Base-by-base conservation (phyloP, 2,113 vertebrate species). In the Epinephelus cyanopodus region DNA sequence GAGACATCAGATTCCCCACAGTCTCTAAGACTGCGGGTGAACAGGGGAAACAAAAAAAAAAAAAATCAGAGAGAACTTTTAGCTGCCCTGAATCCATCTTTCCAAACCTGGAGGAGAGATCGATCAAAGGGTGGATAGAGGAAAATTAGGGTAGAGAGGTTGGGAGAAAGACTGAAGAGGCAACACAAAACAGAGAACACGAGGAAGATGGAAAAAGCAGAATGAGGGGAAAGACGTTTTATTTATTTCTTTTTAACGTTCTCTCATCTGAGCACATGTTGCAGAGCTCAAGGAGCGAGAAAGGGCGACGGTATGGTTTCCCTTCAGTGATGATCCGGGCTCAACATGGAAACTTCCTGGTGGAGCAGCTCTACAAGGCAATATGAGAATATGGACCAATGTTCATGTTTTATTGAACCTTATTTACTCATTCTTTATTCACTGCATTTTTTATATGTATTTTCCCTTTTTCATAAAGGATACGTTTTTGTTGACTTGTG, bases 381-480 rank as follows among this genome's bases (percentile, higher is more conserved):
- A 94, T 92, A 91, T 82, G 74, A 91, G 84, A 87, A 91, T 88
- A 92, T 77, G 81, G 86, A 90, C 85, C 76, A 74, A 82, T 87
- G 89, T 92, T 92, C 92, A 93, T 81, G 85, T 94, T 92, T 92
- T 93, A 92, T 91, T 92, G 88, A 91, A 93, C 90, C 90, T 91
- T 85, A 90, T 88, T 87, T 81, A 89, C 77, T 79, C 76, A 81
- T 88, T 88, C 74, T 84, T 89, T 88, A 84, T 52, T 84, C 74
- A 74, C 57, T 77, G 29, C 76, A 87, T 91, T 90, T 88, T 80
- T 81, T 66, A 87, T 83, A 84, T 86, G 45, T 81, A 73, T 87
- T 76, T 29, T 82, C 74, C 54, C 45, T 80, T 94, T 93, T 92
- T 77, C 77, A 83, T 79, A 50, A 79, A 81, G 27, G 77, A 68